phyloP scores from a whole-genome alignment of 2,888 invertebrate species.

The Oscheius sp. region DNA sequence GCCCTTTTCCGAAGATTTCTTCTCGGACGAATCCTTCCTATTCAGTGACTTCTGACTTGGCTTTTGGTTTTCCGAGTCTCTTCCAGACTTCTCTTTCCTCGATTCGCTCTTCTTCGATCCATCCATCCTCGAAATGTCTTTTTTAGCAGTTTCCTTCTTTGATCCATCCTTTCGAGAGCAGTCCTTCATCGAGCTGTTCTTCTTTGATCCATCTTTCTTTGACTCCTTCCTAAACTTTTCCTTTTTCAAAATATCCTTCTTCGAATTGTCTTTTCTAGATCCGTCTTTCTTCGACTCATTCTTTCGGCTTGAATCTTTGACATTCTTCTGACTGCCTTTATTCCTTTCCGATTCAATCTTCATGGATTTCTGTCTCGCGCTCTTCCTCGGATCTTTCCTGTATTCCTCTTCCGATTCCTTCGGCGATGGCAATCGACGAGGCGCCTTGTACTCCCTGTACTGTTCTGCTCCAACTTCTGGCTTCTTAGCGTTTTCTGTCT shows the following conservation, averaged over 20 bases:
- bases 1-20: neutral
- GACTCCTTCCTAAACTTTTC: too few relatives aligned
- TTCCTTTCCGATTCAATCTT: neutral
- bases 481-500: neutral
- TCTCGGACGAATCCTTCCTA: neutral
- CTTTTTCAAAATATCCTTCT: neutral
- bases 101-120: slow-evolving; percentile 5
- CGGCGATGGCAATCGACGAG: neutral
- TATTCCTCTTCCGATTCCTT: slow-evolving; percentile 2
- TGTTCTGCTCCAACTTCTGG: neutral
- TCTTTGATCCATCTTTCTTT: neutral
- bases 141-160: neutral
- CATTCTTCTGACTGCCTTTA: too few relatives aligned
- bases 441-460: neutral
- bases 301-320: too few relatives aligned
- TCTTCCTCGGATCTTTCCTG: neutral
- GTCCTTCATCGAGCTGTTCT: neutral
- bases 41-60: neutral
- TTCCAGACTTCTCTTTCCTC: neutral
- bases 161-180: slow-evolving; percentile 6
- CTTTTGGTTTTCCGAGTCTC: neutral
- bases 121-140: neutral
- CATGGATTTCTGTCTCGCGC: neutral
- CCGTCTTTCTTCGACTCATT: slow-evolving; percentile 3
- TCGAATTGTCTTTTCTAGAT: slow-evolving; percentile 5